Percentiles rank a stretch among this genome's conserved stretches.
phyloP scores from a whole-genome alignment of 2,888 invertebrate species.

The Cantharis rustica region DNA sequence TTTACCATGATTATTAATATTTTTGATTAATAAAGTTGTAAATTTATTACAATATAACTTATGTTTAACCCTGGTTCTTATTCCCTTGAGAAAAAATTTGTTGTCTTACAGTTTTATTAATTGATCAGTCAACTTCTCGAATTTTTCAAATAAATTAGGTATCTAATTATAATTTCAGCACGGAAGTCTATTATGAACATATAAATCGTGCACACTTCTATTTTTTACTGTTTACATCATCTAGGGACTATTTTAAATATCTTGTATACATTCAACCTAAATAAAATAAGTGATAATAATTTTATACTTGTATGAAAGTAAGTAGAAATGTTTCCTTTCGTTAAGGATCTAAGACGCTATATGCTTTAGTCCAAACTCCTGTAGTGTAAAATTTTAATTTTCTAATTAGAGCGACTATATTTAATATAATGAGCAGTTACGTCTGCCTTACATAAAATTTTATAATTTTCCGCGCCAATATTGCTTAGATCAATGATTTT shows the following conservation, averaged over 20 bases:
- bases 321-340: no score
- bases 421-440: no score
- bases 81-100: not conserved
- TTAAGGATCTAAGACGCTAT: no score
- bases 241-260: not conserved
- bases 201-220: not conserved
- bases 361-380: no score
- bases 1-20: not conserved
- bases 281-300: not conserved
- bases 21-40: not conserved
- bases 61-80: not conserved
- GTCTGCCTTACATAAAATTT: no score
- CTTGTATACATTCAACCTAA: not conserved
- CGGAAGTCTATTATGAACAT: not conserved
- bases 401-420: no score
- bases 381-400: no score
- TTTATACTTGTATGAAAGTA: not conserved
- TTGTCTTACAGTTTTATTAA: not conserved
- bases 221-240: not conserved
- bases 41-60: not conserved
- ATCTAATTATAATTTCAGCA: not conserved
- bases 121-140: not conserved
- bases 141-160: not conserved
- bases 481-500: no score
- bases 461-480: no score